Conservation (phyloP, 2,888 invertebrate genomes). For the Oconnorella tubifera region DNA sequence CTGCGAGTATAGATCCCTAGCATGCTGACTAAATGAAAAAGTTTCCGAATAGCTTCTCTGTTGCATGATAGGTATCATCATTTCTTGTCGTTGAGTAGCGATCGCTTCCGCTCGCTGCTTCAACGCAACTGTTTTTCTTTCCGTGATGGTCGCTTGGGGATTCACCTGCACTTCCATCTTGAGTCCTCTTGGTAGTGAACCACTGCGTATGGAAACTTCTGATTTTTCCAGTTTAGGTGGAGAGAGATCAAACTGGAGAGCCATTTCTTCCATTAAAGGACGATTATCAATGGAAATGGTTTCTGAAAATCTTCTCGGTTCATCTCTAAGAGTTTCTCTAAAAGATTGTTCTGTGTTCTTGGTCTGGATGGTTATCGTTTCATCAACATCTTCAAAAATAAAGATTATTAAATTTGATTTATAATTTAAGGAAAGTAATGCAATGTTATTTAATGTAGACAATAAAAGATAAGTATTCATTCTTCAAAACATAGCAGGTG, state of each 20-base stretch:
- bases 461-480: too few species aligned
- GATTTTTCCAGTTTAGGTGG: conserved; percentile 19
- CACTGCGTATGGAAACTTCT: conserved; percentile 28
- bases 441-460: too few species aligned
- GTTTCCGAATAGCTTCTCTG: conserved; percentile 32
- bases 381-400: too few species aligned
- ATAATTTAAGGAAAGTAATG: too few species aligned
- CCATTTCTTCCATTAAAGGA: conserved; percentile 20
- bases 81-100: conserved; percentile 31
- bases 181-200: conserved; percentile 25
- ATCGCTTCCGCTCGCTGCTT: conserved; percentile 29
- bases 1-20: not conserved
- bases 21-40: conserved; percentile 11
- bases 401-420: too few species aligned
- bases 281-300: conserved; percentile 36
- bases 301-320: conserved; percentile 35
- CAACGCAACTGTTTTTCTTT: conserved; percentile 25
- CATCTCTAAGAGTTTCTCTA: conserved; percentile 30
- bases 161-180: conserved; percentile 36
- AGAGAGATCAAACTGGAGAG: conserved; percentile 27
- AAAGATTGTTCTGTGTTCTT: too few species aligned
- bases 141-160: conserved; percentile 22
- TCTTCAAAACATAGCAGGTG: too few species aligned
- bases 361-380: too few species aligned
- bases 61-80: conserved; percentile 22